These are phyloP conservation scores for Macropis europaea DNA, from an alignment of 2,888 invertebrate genomes.

Conservation along the genomic window DNA sequence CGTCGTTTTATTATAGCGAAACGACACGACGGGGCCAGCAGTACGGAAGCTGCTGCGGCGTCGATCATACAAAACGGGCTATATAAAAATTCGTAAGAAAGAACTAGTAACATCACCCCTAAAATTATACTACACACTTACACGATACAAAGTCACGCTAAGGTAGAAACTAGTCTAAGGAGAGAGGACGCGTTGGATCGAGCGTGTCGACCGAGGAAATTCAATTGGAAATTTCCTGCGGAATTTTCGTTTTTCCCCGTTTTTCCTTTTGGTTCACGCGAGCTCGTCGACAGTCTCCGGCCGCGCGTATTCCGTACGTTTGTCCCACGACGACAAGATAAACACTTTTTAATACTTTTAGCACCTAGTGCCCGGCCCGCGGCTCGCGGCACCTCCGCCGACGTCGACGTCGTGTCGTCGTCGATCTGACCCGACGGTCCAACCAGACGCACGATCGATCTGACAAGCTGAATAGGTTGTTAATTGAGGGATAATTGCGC, in stretches of 20 bases:
- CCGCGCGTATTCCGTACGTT: conserved; percentile 58
- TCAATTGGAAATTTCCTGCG: background rate
- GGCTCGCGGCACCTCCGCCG: conserved; percentile 63
- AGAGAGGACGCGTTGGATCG: conserved; percentile 38
- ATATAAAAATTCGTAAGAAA: conserved; percentile 62
- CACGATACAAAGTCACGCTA: conserved; percentile 53
- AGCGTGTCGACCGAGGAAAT: conserved; percentile 21
- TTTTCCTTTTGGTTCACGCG: background rate
- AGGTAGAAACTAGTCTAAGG: conserved; percentile 56
- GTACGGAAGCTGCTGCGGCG: conserved; percentile 36
- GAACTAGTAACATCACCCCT: conserved; percentile 49
- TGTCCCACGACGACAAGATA: conserved; percentile 64
- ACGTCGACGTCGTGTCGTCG: conserved; percentile 39
- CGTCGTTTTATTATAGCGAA: too few species aligned
- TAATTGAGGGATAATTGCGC: background rate
- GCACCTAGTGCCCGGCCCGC: conserved; percentile 72
- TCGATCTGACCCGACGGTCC: conserved; percentile 26
- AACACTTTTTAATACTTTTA: conserved; percentile 71
- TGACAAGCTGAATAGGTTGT: background rate
- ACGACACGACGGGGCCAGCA: conserved; percentile 25
- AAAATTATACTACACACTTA: conserved; percentile 57
- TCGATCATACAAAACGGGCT: conserved; percentile 57
- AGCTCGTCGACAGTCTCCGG: conserved; percentile 57
- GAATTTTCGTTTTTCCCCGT: background rate
- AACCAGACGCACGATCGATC: conserved; percentile 3